Base-by-base conservation (phyloP, 2,113 vertebrate genomes). In the Odontesthes bonariensis region DNA sequence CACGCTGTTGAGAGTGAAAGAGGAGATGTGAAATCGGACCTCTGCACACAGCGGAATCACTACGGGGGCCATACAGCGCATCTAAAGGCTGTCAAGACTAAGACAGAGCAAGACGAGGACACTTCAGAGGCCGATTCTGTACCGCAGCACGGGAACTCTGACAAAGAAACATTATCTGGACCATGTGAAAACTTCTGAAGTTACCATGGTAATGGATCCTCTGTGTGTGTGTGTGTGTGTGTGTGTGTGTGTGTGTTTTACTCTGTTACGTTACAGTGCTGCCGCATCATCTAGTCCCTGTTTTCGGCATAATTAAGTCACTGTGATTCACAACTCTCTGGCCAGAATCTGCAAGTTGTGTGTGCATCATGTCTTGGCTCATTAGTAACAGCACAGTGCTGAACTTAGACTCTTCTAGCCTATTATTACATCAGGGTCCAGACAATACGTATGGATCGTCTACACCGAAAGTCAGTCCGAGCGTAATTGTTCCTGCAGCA, bases 181-280 rank as follows among this genome's bases (percentile, higher is more conserved):
- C 81, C 68, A 62, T 85, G 84, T 84, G 82, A 90, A 88, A 91
- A 90, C 85, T 84, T 89, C 79, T 75, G 80, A 91, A 59, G 88
- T 89, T 89, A 61, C 88, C 88, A 88, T 90, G 79, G 84, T 59
- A 68, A 91, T 80, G 79, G 58, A 68, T 71, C 65, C 73, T 64
- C 84, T 32, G 35, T 38, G 35, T 83, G 80, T 86, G 84, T 65
- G 61, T 69, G 20, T 75, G 32, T 46, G 35, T 83, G 80, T 86
- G 84, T n/a, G n/a, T 70, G 20, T 53, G 65, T 65, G 23, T 65
- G 61, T 69, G 20, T 75, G 32, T 46, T 5, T 71, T 7, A 65
- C 19, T 68, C 0, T 61, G 59, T 56, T 57, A 49, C 31, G 23
- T 77, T 79, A 54, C 62, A 74, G 59, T 7, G 62, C 56, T 69